Conservation (phyloP, 2,113 vertebrate genomes). For the Hymenochirus boettgeri region DNA sequence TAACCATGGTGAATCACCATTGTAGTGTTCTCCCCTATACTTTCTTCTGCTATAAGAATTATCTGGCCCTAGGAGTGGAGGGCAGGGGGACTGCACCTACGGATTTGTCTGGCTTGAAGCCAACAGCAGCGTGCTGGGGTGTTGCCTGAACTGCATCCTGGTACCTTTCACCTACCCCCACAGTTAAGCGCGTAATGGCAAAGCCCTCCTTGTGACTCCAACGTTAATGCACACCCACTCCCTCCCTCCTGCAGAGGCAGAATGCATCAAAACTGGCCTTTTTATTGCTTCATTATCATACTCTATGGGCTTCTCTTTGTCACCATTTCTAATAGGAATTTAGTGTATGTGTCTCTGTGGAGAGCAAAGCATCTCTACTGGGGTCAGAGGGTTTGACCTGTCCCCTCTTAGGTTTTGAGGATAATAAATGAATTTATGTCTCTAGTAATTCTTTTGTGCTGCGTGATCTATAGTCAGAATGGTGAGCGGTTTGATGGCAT, state of each 20-base stretch:
- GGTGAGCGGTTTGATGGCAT: slow-evolving; percentile 1
- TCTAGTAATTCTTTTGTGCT: slow-evolving; percentile 1
- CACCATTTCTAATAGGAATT: background rate
- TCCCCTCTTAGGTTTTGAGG: background rate
- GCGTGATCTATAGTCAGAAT: background rate
- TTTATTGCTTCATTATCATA: background rate
- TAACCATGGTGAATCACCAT: too few relatives aligned
- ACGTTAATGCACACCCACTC: background rate
- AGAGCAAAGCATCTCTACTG: background rate
- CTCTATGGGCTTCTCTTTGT: background rate
- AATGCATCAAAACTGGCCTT: background rate
- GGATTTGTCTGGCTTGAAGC: too few relatives aligned
- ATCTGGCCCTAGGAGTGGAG: too few relatives aligned
- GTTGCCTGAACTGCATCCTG: too few relatives aligned
- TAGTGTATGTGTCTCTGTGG: background rate
- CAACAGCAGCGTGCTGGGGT: too few relatives aligned
- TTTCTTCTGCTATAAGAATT: too few relatives aligned
- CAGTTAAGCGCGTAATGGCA: background rate
- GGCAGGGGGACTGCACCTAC: too few relatives aligned
- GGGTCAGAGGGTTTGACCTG: background rate
- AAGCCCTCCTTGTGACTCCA: slow-evolving; percentile 4
- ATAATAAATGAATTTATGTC: background rate
- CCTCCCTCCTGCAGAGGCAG: slow-evolving; percentile 3
- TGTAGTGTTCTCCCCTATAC: too few relatives aligned
- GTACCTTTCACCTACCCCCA: slow-evolving; percentile 1